Conservation (phyloP, 2,797 vertebrate species). For the Petrocephalus sullivani region DNA sequence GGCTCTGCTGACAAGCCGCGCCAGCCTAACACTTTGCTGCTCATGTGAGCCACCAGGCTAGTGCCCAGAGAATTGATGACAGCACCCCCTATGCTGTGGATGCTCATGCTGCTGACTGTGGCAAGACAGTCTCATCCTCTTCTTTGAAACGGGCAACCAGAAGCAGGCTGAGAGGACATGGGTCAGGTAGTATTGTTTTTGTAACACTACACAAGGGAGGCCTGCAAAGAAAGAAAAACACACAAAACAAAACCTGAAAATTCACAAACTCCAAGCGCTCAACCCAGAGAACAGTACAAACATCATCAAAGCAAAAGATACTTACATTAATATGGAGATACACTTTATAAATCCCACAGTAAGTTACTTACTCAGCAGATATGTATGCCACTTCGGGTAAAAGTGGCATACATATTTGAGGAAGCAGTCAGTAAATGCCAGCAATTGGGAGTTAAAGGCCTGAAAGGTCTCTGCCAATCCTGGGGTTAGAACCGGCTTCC, state of each 20-base stretch:
- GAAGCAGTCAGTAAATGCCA: neutral
- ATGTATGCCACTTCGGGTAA: too few species aligned
- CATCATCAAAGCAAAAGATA: neutral
- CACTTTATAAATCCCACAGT: neutral
- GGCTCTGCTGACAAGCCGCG: conserved; percentile 42
- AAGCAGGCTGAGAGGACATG: neutral
- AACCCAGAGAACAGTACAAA: neutral
- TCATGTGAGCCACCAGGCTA: conserved; percentile 17
- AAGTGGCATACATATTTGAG: neutral
- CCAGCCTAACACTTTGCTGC: conserved; percentile 50
- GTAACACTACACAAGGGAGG: neutral
- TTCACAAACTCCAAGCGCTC: neutral
- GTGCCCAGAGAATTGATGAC: conserved; percentile 26
- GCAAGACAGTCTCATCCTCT: neutral
- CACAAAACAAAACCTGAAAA: neutral
- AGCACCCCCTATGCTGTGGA: conserved; percentile 14
- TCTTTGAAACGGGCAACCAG: neutral
- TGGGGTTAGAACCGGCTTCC: neutral
- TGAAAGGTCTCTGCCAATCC: neutral
- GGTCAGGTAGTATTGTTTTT: neutral
- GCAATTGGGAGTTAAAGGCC: neutral
- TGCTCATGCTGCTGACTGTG: conserved; percentile 2
- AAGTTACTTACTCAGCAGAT: neutral
- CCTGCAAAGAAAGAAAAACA: neutral
- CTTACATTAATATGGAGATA: neutral